Percentiles rank a stretch among this genome's conserved stretches.
Conservation (phyloP, 2,113 vertebrate species). For the Amazona vittata region DNA sequence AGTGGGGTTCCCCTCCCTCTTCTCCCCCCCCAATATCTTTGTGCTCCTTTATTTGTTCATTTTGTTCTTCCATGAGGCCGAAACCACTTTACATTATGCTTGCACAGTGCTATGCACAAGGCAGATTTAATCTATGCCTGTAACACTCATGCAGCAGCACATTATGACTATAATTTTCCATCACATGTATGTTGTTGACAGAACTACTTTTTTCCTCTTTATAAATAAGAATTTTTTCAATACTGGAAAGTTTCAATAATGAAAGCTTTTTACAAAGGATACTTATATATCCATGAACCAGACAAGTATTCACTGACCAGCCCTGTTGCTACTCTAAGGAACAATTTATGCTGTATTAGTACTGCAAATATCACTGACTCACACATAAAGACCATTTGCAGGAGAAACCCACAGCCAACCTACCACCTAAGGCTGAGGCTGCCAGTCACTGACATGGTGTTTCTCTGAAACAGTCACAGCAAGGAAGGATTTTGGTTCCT, state of each 20-base stretch:
- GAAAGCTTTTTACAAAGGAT: background rate
- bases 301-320: background rate
- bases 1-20: background rate
- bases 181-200: background rate
- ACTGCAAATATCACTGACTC: background rate
- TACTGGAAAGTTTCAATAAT: background rate
- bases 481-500: slow-evolving; percentile 26
- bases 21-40: background rate
- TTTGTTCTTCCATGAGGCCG: background rate
- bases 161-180: background rate
- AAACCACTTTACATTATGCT: background rate
- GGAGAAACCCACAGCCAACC: background rate
- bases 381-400: background rate
- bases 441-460: background rate
- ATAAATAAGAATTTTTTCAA: background rate
- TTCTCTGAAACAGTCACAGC: background rate
- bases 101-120: no score
- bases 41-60: background rate
- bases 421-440: background rate
- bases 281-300: background rate
- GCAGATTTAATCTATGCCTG: background rate
- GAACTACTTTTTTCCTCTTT: background rate
- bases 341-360: background rate
- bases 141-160: background rate
- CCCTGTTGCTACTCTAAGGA: background rate